These are phyloP conservation scores for Pedionomus torquatus DNA, from an alignment of 2,113 vertebrate genomes.

Conservation along the genomic window DNA sequence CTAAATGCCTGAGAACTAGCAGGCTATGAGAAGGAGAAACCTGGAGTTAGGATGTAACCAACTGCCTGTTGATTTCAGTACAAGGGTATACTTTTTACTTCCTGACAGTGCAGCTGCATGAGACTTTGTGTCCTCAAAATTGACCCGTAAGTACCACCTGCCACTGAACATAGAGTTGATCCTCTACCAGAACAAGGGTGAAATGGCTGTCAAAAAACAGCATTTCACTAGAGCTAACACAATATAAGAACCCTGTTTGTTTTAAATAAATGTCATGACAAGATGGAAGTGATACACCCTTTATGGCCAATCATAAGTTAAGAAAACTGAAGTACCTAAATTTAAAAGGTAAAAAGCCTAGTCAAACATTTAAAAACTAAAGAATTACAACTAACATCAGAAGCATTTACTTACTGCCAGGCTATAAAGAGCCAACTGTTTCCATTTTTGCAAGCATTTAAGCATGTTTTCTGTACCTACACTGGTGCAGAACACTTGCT, in stretches of 20 bases:
- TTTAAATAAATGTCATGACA: neutral
- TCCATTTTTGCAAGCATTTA: neutral
- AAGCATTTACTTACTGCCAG: neutral
- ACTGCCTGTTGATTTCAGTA: neutral
- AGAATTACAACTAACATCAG: neutral
- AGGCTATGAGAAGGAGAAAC: neutral
- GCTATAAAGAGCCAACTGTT: neutral
- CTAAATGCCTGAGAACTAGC: neutral
- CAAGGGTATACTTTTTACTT: neutral
- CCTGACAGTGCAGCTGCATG: neutral
- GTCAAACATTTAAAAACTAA: neutral
- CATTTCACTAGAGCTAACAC: neutral
- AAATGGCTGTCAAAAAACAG: neutral
- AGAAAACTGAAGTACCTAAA: neutral
- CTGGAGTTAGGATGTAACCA: neutral
- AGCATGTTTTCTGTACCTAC: neutral
- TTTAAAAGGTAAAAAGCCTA: neutral
- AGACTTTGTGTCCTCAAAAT: neutral
- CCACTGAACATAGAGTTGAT: neutral
- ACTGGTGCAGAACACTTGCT: neutral
- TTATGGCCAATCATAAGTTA: neutral
- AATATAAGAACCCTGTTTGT: neutral
- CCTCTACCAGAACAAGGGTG: neutral
- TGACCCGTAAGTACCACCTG: neutral
- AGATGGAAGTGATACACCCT: neutral